These are phyloP conservation scores for Stichodactyla helianthus DNA, from an alignment of 64 coral and sea anemone species.

Conservation along the genomic window DNA sequence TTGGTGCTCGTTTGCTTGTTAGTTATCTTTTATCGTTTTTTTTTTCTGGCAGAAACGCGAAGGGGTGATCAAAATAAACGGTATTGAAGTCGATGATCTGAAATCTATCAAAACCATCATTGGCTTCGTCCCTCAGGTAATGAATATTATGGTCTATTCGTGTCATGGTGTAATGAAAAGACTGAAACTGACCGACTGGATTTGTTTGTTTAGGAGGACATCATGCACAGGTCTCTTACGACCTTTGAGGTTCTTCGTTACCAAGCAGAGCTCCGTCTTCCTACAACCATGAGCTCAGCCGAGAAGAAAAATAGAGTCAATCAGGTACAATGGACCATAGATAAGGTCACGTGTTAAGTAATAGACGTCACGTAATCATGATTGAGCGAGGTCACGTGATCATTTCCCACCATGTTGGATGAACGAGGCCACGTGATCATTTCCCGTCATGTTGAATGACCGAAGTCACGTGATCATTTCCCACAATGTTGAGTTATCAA, in stretches of 20 bases:
- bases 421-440: too few species aligned
- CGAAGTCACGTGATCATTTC: too few species aligned
- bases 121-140: slow-evolving; percentile 84
- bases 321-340: slow-evolving; percentile 19
- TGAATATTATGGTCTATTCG: neutral
- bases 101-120: slow-evolving; percentile 55
- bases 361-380: too few species aligned
- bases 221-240: slow-evolving; percentile 61
- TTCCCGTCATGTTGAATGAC: too few species aligned
- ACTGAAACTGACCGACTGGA: neutral
- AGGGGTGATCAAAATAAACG: slow-evolving; percentile 68
- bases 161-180: too few species aligned
- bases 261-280: slow-evolving; percentile 63
- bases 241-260: slow-evolving; percentile 51
- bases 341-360: neutral
- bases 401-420: too few species aligned
- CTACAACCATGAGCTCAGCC: slow-evolving; percentile 9
- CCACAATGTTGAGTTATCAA: too few species aligned
- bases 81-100: slow-evolving; percentile 34
- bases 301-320: slow-evolving; percentile 25
- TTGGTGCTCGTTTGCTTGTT: neutral
- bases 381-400: too few species aligned
- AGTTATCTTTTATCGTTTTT: neutral
- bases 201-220: slow-evolving; percentile 36
- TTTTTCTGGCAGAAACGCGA: slow-evolving; percentile 50